Evolutionary conservation across 2,113 vertebrate genomes (phyloP).

Genomic region (Brachypodius melanocephalos): DNA sequence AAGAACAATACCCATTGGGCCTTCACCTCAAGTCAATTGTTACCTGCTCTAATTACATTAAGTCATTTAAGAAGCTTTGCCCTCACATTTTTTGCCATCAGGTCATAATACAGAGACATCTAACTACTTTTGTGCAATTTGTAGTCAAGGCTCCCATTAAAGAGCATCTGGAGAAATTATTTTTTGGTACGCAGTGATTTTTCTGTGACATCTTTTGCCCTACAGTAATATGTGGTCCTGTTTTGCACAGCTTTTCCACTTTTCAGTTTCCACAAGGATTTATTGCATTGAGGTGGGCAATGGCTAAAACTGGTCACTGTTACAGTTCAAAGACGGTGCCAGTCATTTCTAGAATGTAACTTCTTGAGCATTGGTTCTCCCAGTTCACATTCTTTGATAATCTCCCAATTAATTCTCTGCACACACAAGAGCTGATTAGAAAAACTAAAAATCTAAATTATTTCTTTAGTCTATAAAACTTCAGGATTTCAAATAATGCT

Average conservation of each 20-base stretch:
- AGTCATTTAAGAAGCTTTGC: background rate
- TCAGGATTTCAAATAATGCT: background rate
- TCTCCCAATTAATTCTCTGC: background rate
- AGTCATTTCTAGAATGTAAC: background rate
- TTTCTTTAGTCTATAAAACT: background rate
- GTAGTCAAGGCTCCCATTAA: background rate
- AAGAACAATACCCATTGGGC: rapidly evolving
- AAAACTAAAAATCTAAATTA: background rate
- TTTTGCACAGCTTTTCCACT: background rate
- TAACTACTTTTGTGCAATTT: background rate
- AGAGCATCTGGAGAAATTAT: background rate
- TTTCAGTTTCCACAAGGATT: background rate
- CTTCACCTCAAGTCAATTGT: background rate
- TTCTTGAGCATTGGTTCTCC: background rate
- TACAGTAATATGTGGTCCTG: background rate
- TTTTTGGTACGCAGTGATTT: background rate
- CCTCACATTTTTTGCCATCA: background rate
- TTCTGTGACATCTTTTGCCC: background rate
- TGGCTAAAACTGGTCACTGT: background rate
- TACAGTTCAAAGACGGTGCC: background rate
- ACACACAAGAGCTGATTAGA: background rate
- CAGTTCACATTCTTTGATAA: background rate
- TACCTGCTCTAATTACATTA: background rate
- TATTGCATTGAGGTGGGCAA: background rate
- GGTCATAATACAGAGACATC: background rate